A percentile compares a stretch with the other conserved stretches of the same genome.
phyloP scores from a whole-genome alignment of 2,888 invertebrate genomes.

The Drosophila pegasa region DNA sequence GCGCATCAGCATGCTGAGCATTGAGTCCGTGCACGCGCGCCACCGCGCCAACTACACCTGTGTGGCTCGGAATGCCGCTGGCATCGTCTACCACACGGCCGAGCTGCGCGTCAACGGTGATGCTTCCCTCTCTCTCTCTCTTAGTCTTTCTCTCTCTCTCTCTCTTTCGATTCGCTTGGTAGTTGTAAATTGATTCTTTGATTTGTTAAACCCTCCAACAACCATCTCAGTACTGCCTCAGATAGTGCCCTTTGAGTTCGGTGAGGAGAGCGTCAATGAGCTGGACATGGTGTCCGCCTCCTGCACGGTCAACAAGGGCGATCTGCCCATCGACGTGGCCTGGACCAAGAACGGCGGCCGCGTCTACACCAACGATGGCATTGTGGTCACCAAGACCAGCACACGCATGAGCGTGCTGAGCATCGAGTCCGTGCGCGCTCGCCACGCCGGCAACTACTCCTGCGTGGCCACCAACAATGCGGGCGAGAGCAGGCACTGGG shows the following conservation, averaged over 20 bases:
- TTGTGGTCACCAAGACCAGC: constrained; percentile 87
- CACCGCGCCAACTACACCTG: constrained; percentile 92
- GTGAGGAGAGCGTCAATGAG: constrained; percentile 89
- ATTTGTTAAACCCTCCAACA: constrained; percentile 31
- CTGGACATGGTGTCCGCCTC: constrained; percentile 89
- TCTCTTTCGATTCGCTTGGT: constrained; percentile 16
- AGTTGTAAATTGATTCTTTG: constrained; percentile 27
- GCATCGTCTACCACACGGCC: constrained; percentile 89
- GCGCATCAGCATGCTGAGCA: constrained; percentile 89
- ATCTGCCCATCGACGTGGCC: constrained; percentile 90
- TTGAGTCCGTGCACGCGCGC: constrained; percentile 88
- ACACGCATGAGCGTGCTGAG: constrained; percentile 88
- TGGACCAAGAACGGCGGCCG: constrained; percentile 88
- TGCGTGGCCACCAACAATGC: constrained; percentile 88
- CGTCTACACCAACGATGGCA: constrained; percentile 86
- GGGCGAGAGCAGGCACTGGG: constrained; percentile 86
- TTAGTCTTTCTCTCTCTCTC: not conserved
- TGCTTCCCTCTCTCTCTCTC: not conserved
- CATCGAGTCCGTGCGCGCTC: constrained; percentile 87
- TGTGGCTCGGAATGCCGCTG: constrained; percentile 89
- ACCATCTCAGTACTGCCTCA: constrained; percentile 88
- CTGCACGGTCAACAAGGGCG: constrained; percentile 91
- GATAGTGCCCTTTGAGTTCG: constrained; percentile 90
- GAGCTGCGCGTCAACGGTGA: constrained; percentile 90
- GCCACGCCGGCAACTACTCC: constrained; percentile 88